Evolutionary conservation across 1,140 invertebrate species (phyloP), one percentile per base, ranked within the genome.

Genomic region (Brachionus rotundiformis): DNA sequence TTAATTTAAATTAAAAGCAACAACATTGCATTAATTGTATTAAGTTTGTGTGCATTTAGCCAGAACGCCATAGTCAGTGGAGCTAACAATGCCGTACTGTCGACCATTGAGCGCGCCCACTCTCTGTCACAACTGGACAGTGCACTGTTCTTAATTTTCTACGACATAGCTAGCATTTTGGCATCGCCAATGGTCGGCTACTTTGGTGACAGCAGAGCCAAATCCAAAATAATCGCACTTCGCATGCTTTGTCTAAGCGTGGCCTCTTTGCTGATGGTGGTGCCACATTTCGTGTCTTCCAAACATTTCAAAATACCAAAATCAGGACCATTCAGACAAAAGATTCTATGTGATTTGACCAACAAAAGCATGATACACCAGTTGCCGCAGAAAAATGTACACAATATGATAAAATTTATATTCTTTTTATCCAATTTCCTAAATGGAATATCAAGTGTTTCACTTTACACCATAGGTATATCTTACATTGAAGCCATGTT

Each of bases 101-200:
- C 79, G 19, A 81, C 59, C 8, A 41, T 81, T 23, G 79, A 81
- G 63, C 54, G 54, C 0, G 79, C 54, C 8, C 65, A 36, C 36
- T 65, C 19, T 10, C 23, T 81, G 54, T 61, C 44, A 3, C 16
- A 4, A 7, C 4, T 63, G 16, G 79, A 81, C 5, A 29, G 54
- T 0, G 79, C 54, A 6, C 29, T 81, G 33, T 81, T 81, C 19
- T 7, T 63, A 41, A 63, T 11, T 2, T 11, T 65, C 13, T 81
- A 81, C 16, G 79, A 81, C 23, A 36, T 81, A 19, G 54, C 54
- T 3, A 63, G 11, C 16, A 81, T 81, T 29, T 8, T 81, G 3
- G 54, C 54, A 4, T 81, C 54, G 11, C 79, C 79, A 25, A 65
- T 81, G 19, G 65, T 81, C 7, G 79, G 79, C 16, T 81, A 81